Evolutionary conservation across 2,888 invertebrate genomes (phyloP).

Genomic region (Strigamia crassipes): DNA sequence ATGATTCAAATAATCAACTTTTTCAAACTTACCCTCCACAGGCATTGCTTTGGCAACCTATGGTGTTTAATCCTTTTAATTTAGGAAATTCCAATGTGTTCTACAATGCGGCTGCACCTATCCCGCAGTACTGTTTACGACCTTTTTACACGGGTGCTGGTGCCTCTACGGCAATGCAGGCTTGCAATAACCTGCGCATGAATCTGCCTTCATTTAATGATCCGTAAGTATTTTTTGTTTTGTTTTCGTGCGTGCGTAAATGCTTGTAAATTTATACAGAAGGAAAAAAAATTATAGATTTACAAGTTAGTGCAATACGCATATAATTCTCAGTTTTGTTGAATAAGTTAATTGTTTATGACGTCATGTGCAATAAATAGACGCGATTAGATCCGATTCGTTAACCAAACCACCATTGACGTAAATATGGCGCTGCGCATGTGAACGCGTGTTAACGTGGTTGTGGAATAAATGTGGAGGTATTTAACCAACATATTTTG

Average conservation of each 20-base stretch:
- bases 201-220: slow-evolving; percentile 1
- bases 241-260: not conserved
- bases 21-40: not conserved
- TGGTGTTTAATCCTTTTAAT: slow-evolving; percentile 22
- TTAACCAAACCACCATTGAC: not conserved
- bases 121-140: slow-evolving; percentile 16
- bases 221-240: slow-evolving; percentile 3
- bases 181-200: not conserved
- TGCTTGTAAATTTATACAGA: too few species aligned
- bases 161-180: not conserved
- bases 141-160: not conserved
- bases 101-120: slow-evolving; percentile 11
- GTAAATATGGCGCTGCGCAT: not conserved
- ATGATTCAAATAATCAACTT: slow-evolving; percentile 8
- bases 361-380: too few species aligned
- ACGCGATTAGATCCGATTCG: too few species aligned
- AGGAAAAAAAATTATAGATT: too few species aligned
- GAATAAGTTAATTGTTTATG: too few species aligned
- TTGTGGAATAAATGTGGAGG: not conserved
- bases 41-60: not conserved
- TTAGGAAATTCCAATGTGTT: not conserved
- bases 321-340: too few species aligned
- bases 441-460: not conserved
- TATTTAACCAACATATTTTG: not conserved
- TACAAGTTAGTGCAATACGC: too few species aligned